Base-by-base conservation (phyloP, 2,888 invertebrate genomes). In the Gari tellinella region DNA sequence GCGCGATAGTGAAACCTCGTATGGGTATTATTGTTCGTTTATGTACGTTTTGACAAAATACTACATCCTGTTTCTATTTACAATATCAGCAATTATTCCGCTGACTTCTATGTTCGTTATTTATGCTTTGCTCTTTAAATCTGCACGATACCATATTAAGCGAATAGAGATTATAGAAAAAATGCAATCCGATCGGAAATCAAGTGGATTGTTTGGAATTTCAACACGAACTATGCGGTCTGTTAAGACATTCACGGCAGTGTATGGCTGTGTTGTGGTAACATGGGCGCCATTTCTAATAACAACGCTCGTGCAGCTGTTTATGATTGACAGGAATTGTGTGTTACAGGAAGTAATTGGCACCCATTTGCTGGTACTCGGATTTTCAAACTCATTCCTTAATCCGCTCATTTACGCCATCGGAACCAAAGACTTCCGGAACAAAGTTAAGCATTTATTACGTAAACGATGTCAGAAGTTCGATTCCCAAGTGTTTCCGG, bases 331-430 rank as follows among this genome's bases (percentile, higher is more conserved):
- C 10, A 46, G 65, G 14, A 58, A 68, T 8, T 87, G 87, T 38
- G 60, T 57, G 23, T 62, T 87, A 8, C 82, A 84, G 40, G 82
- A 83, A 21, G 68, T 86, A 15, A 72, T 84, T 17, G 85, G 87
- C 21, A 86, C 87, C 0, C 80, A 87, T 74, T 60, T 87, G 12
- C 62, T 87, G 38, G 64, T 85, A n/a, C 72, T 89, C 21, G 88
- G 88, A 1, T 86, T 84, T 58, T 83, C 85, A 4, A 89, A 89
- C 70, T 88, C 88, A 8, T 85, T 87, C 55, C 76, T 88, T 8
- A 88, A 89, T 63, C 89, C 88, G 8, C 48, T 88, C 41, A 84
- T 89, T 48, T 89, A 89, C 66, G 86, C 86, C 1, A 26, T 87
- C 8, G 79, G 87, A 25, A 88, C 86, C 25, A 81, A 78, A 58